These are phyloP conservation scores for Gambusia affinis DNA, from an alignment of 2,113 vertebrate species.

Conservation along the genomic window DNA sequence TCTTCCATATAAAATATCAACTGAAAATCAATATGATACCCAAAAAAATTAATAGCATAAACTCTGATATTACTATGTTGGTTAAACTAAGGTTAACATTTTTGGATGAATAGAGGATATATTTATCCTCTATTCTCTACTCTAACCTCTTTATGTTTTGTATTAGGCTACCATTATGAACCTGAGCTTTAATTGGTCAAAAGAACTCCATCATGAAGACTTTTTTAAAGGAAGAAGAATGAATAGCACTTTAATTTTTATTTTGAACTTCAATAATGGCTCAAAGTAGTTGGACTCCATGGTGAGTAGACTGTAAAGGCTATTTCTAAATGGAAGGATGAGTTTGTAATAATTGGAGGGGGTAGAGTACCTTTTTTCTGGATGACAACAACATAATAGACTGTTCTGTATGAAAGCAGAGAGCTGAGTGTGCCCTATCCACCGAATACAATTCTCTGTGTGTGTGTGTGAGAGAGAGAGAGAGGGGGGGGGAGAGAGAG, in stretches of 20 bases:
- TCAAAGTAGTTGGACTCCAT: not conserved
- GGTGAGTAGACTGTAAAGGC: not conserved
- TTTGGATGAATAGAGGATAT: too few species aligned
- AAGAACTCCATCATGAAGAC: not conserved
- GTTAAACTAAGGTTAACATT: too few species aligned
- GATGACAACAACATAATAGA: not conserved
- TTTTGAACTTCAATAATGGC: not conserved
- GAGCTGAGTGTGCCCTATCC: slow-evolving; percentile 10
- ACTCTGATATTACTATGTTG: too few species aligned
- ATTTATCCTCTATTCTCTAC: too few species aligned
- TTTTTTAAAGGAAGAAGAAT: not conserved
- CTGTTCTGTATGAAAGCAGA: not conserved
- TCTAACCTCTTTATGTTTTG: not conserved
- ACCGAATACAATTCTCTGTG: not conserved
- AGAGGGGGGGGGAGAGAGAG: not conserved
- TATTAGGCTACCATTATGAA: not conserved
- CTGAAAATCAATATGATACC: too few species aligned
- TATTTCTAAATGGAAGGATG: not conserved
- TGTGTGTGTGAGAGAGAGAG: not conserved
- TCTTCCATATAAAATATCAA: too few species aligned
- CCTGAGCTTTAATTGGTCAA: not conserved
- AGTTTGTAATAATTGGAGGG: slow-evolving; percentile 7
- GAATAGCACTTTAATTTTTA: slow-evolving; percentile 4
- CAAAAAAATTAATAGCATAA: too few species aligned
- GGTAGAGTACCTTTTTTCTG: slow-evolving; percentile 7